Percentiles rank a stretch among this genome's conserved stretches.
These are phyloP conservation scores for Graptemys geographica DNA, from an alignment of 2,797 vertebrate genomes.

Conservation along the genomic window DNA sequence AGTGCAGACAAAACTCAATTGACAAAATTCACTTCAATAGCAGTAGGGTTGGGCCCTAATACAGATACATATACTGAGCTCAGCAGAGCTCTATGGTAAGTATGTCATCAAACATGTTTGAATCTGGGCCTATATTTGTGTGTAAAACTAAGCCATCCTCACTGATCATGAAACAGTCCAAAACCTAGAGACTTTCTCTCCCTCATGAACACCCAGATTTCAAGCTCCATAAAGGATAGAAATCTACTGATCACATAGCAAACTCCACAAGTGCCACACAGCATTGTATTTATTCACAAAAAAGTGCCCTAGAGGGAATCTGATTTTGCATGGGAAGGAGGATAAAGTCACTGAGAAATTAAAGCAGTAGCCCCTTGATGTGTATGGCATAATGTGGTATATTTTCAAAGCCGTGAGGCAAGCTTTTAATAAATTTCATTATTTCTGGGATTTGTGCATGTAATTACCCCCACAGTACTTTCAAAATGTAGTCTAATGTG, in stretches of 20 bases:
- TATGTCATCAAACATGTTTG: constrained; percentile 60
- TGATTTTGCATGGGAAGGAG: constrained; percentile 44
- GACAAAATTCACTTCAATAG: background rate
- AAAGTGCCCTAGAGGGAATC: constrained; percentile 9
- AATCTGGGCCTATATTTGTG: constrained; percentile 57
- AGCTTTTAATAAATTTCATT: background rate
- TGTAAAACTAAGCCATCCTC: constrained; percentile 46
- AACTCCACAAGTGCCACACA: constrained; percentile 23
- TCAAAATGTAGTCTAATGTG: constrained; percentile 30
- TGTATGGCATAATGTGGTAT: constrained; percentile 1
- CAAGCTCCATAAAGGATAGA: constrained; percentile 55
- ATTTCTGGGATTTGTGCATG: constrained; percentile 40
- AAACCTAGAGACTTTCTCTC: constrained; percentile 3
- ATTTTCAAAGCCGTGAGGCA: constrained; percentile 15
- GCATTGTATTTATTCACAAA: constrained; percentile 49
- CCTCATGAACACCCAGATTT: constrained; percentile 16
- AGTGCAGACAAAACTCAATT: background rate
- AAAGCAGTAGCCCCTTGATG: constrained; percentile 15
- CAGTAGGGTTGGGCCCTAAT: fast-evolving
- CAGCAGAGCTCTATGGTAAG: background rate
- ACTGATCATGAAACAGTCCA: constrained; percentile 50
- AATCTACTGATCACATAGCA: constrained; percentile 19
- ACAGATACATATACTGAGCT: background rate
- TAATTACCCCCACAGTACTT: constrained; percentile 34
- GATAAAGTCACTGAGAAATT: constrained; percentile 35